Evolutionary conservation across 2,888 invertebrate species (phyloP).

Genomic region (Neoascia interrupta): DNA sequence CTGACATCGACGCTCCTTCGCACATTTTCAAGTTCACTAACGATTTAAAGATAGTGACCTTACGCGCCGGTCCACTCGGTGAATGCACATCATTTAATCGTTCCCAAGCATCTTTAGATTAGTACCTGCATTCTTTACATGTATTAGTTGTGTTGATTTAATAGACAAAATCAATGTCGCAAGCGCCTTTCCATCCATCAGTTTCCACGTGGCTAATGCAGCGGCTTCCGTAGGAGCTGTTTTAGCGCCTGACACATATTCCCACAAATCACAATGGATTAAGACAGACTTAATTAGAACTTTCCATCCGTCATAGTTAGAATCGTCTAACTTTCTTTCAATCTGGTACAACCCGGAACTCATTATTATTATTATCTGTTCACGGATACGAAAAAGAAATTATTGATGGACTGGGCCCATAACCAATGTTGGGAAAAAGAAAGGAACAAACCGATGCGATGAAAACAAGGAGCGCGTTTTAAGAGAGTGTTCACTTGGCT

Average conservation of each 20-base stretch:
- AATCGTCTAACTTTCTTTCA: constrained; percentile 28
- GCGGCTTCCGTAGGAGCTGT: neutral
- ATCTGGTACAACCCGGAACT: constrained; percentile 25
- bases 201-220: constrained; percentile 6
- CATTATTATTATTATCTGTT: too few species aligned
- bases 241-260: constrained; percentile 1
- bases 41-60: constrained; percentile 28
- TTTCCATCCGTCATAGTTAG: constrained; percentile 33
- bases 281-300: constrained; percentile 20
- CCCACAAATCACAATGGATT: constrained; percentile 11
- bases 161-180: constrained; percentile 25
- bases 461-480: too few species aligned
- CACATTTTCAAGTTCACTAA: constrained; percentile 26
- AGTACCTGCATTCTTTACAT: constrained; percentile 20
- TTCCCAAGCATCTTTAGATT: constrained; percentile 31
- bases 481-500: too few species aligned
- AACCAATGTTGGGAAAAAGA: too few species aligned
- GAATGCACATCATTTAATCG: constrained; percentile 11
- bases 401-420: too few species aligned
- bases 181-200: constrained; percentile 20
- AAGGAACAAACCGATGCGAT: too few species aligned
- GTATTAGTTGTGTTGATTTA: constrained; percentile 19
- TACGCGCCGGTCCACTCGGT: constrained; percentile 24
- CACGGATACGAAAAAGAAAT: too few species aligned
- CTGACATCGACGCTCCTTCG: constrained; percentile 3